Percentiles rank a stretch among this genome's conserved stretches.
Evolutionary conservation across 1,140 invertebrate species (phyloP).

Genomic region (Orius insidiosus): DNA sequence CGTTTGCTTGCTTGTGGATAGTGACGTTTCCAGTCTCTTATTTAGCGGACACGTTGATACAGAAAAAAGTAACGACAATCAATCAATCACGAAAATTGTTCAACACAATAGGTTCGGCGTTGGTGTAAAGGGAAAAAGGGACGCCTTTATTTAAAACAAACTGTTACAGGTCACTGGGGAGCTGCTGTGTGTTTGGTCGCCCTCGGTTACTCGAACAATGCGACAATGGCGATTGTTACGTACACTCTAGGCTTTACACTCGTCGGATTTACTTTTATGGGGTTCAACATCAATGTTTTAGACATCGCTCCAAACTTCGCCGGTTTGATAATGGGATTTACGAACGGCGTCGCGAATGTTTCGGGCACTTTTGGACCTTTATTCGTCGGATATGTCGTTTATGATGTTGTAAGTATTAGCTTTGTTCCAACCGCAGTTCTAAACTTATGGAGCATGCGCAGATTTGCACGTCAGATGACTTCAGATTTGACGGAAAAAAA

Average conservation of each 20-base stretch:
- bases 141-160: not conserved
- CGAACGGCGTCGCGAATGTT: conserved; percentile 44
- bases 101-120: conserved; percentile 33
- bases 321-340: conserved; percentile 50
- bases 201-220: conserved; percentile 21
- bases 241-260: conserved; percentile 34
- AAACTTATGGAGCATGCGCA: too few species aligned
- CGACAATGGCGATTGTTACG: conserved; percentile 25
- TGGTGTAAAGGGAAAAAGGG: conserved; percentile 19
- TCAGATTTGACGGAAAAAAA: too few species aligned
- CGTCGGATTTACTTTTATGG: conserved; percentile 25
- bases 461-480: too few species aligned
- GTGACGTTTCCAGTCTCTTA: conserved; percentile 45
- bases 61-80: conserved; percentile 1
- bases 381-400: conserved; percentile 11
- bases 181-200: conserved; percentile 27
- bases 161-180: conserved; percentile 24
- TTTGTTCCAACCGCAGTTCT: too few species aligned
- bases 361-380: conserved; percentile 47
- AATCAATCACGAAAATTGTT: conserved; percentile 4
- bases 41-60: conserved; percentile 35
- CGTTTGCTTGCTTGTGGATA: conserved; percentile 56
- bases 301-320: conserved; percentile 60
- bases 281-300: conserved; percentile 39
- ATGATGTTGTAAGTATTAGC: conserved; percentile 10